Conservation (phyloP, 1,140 invertebrate genomes). For the Monomorium pharaonis region DNA sequence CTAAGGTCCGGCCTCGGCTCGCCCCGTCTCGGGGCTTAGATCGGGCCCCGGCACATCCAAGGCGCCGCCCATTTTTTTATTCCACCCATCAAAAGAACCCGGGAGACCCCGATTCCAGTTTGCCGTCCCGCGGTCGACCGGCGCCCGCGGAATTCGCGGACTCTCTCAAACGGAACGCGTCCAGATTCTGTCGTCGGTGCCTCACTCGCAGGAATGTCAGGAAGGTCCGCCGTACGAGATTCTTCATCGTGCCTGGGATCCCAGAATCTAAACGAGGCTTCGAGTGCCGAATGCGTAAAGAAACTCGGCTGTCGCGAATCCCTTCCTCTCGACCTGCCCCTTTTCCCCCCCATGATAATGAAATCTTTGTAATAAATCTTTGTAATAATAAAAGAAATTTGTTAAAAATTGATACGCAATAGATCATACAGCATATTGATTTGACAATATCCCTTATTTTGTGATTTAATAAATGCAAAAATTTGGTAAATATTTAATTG, state of each 20-base stretch:
- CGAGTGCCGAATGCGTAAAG: conserved; percentile 48
- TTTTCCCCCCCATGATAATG: conserved; percentile 38
- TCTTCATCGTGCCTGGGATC: conserved; percentile 32
- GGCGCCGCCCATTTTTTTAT: conserved; percentile 83
- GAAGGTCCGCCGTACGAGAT: conserved; percentile 49
- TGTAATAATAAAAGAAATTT: background rate
- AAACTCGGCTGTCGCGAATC: background rate
- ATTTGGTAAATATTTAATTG: background rate
- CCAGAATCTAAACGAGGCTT: conserved; percentile 35
- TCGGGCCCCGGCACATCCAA: conserved; percentile 76
- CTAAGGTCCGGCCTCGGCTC: conserved; percentile 77
- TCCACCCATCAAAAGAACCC: conserved; percentile 66
- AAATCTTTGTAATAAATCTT: background rate
- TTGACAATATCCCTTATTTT: background rate
- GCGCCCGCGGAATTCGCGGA: conserved; percentile 66
- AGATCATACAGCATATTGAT: background rate
- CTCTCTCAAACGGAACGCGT: conserved; percentile 30
- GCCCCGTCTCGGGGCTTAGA: conserved; percentile 68
- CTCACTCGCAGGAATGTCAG: conserved; percentile 62
- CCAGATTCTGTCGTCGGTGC: conserved; percentile 62
- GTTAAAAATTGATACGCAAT: background rate
- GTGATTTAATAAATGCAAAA: background rate
- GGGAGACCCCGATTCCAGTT: conserved; percentile 19
- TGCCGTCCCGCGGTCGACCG: background rate
- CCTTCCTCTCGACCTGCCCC: background rate